phyloP scores from a whole-genome alignment of 2,888 invertebrate species.

The Ennomos erosarius region DNA sequence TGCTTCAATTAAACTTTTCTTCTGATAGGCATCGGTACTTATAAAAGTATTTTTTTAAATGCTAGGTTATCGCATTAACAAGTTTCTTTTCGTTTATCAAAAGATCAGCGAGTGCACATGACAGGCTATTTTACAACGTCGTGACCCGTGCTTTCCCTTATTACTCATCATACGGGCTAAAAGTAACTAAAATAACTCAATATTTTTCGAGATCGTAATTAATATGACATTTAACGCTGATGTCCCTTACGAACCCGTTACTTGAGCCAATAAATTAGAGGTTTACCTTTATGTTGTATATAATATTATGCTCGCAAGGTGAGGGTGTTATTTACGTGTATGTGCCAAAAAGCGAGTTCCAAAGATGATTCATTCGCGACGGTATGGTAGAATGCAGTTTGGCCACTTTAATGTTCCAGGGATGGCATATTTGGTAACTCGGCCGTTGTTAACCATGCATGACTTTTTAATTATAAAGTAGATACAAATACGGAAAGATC shows the following conservation, averaged over 20 bases:
- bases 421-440: slow-evolving; percentile 56
- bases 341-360: slow-evolving; percentile 69
- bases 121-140: slow-evolving; percentile 14
- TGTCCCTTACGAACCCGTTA: slow-evolving; percentile 27
- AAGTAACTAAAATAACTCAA: slow-evolving; percentile 38
- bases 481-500: slow-evolving; percentile 13
- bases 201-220: slow-evolving; percentile 40
- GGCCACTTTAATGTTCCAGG: slow-evolving; percentile 64
- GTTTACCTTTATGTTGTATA: slow-evolving; percentile 57
- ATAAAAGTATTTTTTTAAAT: background rate
- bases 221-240: slow-evolving; percentile 21
- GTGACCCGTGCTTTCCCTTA: slow-evolving; percentile 32
- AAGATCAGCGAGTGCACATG: slow-evolving; percentile 9
- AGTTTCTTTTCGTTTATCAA: slow-evolving; percentile 1
- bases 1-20: slow-evolving; percentile 2
- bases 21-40: background rate
- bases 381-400: slow-evolving; percentile 72
- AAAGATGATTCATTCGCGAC: slow-evolving; percentile 72
- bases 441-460: slow-evolving; percentile 35
- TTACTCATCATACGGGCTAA: slow-evolving; percentile 32
- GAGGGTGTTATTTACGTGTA: slow-evolving; percentile 63
- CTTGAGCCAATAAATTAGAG: slow-evolving; percentile 32
- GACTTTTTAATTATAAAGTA: slow-evolving; percentile 7
- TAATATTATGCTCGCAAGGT: slow-evolving; percentile 59
- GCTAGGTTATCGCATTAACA: background rate